These are phyloP conservation scores for Mastigias papua DNA, from an alignment of 30 jellyfish, hydroid and myxozoan genomes.

Conservation along the genomic window DNA sequence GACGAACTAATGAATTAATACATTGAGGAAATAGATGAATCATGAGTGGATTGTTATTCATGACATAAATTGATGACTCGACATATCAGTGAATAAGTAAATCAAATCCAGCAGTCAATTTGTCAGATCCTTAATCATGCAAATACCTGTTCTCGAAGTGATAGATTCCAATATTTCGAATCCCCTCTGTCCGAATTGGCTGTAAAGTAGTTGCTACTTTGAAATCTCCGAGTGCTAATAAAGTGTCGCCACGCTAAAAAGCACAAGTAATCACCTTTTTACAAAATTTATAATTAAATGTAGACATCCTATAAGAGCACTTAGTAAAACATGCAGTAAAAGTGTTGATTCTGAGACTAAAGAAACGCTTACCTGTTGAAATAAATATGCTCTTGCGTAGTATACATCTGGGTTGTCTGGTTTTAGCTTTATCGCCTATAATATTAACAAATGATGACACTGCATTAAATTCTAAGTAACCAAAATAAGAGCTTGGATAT, in stretches of 20 bases:
- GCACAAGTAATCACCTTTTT: background rate
- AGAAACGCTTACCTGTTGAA: slow-evolving; percentile 60
- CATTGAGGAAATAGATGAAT: too few species aligned
- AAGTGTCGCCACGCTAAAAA: slow-evolving; percentile 83
- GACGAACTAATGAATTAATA: too few species aligned
- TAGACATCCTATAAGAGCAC: too few species aligned
- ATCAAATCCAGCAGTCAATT: background rate
- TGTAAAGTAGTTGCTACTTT: slow-evolving; percentile 67
- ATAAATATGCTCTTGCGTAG: slow-evolving; percentile 84
- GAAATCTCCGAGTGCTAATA: slow-evolving; percentile 87
- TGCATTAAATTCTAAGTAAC: too few species aligned
- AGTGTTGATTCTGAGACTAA: background rate
- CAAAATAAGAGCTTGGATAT: too few species aligned
- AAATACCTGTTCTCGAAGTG: slow-evolving; percentile 79
- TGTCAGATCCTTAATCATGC: background rate
- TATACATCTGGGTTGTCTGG: slow-evolving; percentile 77
- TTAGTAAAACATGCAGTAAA: background rate
- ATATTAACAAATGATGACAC: background rate
- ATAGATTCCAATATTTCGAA: slow-evolving; percentile 74
- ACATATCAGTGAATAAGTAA: background rate
- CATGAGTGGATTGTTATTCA: too few species aligned
- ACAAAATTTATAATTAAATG: too few species aligned
- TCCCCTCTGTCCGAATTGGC: slow-evolving; percentile 76
- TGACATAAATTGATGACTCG: background rate
- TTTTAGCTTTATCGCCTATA: slow-evolving; percentile 81